Conservation (phyloP, 1,140 invertebrate species). For the Dreissena rostriformis region DNA sequence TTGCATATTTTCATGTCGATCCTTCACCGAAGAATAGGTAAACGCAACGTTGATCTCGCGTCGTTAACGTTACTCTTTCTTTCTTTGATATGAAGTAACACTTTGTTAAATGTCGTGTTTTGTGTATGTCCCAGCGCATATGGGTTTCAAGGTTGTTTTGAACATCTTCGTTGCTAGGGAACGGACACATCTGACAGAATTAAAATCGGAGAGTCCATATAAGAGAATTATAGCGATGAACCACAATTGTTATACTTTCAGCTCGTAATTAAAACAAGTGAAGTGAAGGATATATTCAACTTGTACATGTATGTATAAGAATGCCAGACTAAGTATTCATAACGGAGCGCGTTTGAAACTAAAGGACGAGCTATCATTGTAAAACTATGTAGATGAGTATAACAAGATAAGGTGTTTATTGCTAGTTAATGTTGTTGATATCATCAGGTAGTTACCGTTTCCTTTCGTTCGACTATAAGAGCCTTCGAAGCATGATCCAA, state of each 20-base stretch:
- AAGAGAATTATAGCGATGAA: no score
- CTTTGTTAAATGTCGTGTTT: conserved; percentile 53
- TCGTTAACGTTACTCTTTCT: conserved; percentile 56
- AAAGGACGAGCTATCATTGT: no score
- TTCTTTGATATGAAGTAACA: conserved; percentile 48
- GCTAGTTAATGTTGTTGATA: background rate
- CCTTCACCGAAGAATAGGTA: background rate
- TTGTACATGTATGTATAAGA: no score
- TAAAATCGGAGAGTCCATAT: no score
- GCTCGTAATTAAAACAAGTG: no score
- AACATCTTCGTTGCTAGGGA: conserved; percentile 67
- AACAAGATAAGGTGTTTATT: no score
- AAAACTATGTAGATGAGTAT: no score
- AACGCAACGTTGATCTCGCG: conserved; percentile 33
- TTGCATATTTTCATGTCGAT: background rate
- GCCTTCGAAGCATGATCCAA: conserved; percentile 65
- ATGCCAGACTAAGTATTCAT: no score
- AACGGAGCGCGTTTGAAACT: no score
- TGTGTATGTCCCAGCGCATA: conserved; percentile 70
- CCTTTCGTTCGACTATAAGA: conserved; percentile 61
- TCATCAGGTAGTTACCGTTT: conserved; percentile 60
- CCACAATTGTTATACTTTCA: no score
- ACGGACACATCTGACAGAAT: conserved; percentile 69
- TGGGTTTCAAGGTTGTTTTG: conserved; percentile 64
- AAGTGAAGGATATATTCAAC: no score